Conservation (phyloP, 30 jellyfish, hydroid and myxozoan genomes). For the Cassiopea andromeda region DNA sequence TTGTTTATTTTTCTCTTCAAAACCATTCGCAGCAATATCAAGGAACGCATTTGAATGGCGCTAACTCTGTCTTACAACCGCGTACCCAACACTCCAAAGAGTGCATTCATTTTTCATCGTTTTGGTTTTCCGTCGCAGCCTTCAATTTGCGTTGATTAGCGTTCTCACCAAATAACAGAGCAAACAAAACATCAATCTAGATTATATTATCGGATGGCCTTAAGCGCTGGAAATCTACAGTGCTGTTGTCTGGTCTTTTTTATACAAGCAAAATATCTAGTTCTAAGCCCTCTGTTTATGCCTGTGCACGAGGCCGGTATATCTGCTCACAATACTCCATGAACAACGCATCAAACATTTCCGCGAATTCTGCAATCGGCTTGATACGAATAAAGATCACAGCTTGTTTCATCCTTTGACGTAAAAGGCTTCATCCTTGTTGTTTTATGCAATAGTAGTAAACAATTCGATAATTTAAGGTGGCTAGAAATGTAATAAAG, state of each 20-base stretch:
- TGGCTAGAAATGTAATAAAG: too few species aligned
- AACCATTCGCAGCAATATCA: background rate
- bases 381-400: conserved; percentile 22
- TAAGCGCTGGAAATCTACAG: conserved; percentile 13
- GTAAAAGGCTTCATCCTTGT: background rate
- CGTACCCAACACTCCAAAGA: conserved; percentile 33
- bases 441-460: too few species aligned
- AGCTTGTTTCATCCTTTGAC: conserved; percentile 32
- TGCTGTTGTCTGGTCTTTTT: conserved; percentile 12
- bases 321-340: background rate
- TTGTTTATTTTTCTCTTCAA: conserved; percentile 16
- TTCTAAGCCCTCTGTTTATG: conserved; percentile 29
- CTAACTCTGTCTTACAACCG: conserved; percentile 7
- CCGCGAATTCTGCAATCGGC: conserved; percentile 31
- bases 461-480: too few species aligned
- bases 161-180: conserved; percentile 14
- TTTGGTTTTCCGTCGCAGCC: conserved; percentile 25
- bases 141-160: conserved; percentile 19
- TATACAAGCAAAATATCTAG: conserved; percentile 12
- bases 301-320: conserved; percentile 61
- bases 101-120: conserved; percentile 20
- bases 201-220: conserved; percentile 16
- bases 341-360: conserved; percentile 39
- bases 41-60: conserved; percentile 25
- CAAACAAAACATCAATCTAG: conserved; percentile 13